Percentiles rank a stretch among this genome's conserved stretches.
These are phyloP conservation scores for Ellobius talpinus DNA, from an alignment of 2,113 vertebrate genomes.

Conservation along the genomic window DNA sequence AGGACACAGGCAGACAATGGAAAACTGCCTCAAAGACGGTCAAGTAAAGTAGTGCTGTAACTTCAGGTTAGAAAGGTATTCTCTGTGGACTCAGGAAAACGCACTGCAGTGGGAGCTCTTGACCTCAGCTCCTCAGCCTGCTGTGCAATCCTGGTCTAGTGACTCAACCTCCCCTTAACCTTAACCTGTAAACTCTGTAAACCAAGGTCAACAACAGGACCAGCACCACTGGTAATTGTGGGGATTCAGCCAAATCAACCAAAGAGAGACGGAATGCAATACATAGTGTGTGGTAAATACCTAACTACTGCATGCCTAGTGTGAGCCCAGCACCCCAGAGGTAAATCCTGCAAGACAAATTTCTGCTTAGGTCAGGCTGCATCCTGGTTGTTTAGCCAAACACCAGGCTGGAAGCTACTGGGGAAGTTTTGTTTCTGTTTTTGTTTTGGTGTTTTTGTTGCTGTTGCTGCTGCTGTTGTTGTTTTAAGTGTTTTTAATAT, in stretches of 20 bases:
- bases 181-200: not conserved
- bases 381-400: not conserved
- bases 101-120: not conserved
- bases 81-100: not conserved
- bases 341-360: not conserved
- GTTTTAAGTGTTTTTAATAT: not conserved
- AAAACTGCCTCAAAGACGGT: not conserved
- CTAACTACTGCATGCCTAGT: not conserved
- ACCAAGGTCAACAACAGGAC: not conserved
- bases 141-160: not conserved
- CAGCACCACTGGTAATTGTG: not conserved
- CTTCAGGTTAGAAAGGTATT: not conserved
- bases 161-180: not conserved
- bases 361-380: not conserved
- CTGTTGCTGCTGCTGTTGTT: not conserved
- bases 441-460: not conserved
- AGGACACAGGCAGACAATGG: not conserved
- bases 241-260: not conserved
- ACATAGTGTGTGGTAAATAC: not conserved
- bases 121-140: not conserved
- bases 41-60: not conserved
- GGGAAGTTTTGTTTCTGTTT: not conserved
- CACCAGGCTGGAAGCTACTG: not conserved
- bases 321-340: not conserved
- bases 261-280: not conserved